phyloP scores from a whole-genome alignment of 2,113 vertebrate genomes.

The Oncorhynchus tshawytscha region DNA sequence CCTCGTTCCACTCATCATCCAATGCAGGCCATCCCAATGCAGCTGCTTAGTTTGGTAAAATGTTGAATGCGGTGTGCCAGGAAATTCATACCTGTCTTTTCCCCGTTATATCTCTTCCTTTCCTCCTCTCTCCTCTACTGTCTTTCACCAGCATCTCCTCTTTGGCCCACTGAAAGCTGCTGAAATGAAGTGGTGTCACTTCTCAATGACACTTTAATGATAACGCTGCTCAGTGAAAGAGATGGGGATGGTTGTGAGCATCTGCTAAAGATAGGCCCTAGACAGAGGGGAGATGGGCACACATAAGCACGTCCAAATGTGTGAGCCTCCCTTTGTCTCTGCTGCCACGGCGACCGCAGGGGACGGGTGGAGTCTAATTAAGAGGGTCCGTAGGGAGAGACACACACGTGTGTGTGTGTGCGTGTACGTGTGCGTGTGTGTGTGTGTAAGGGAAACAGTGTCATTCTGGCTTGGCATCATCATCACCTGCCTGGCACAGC shows the following conservation, averaged over 20 bases:
- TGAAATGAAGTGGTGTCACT: conserved; percentile 98
- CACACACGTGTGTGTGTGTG: conserved; percentile 48
- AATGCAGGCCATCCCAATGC: conserved; percentile 78
- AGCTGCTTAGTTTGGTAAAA: conserved; percentile 87
- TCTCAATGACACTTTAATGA: conserved; percentile 99
- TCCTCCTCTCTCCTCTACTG: conserved; percentile 54
- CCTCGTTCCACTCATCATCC: conserved; percentile 80
- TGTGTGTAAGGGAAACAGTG: conserved; percentile 26
- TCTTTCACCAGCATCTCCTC: conserved; percentile 5
- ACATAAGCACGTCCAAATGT: conserved; percentile 66
- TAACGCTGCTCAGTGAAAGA: conserved; percentile 88
- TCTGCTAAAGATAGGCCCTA: conserved; percentile 87
- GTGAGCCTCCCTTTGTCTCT: conserved; percentile 77
- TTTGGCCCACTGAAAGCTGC: conserved; percentile 88
- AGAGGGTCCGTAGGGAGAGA: conserved; percentile 73
- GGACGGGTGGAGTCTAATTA: conserved; percentile 79
- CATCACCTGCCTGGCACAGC: conserved; percentile 71
- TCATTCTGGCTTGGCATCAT: conserved; percentile 78
- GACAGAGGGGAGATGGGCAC: conserved; percentile 37
- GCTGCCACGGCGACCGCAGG: conserved; percentile 70
- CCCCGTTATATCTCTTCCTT: neutral
- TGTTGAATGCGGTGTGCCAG: conserved; percentile 82
- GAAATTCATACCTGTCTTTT: conserved; percentile 49
- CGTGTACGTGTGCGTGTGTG: neutral
- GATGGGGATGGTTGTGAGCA: conserved; percentile 88